phyloP scores from a whole-genome alignment of 2,113 vertebrate species.

The Sander lucioperca region DNA sequence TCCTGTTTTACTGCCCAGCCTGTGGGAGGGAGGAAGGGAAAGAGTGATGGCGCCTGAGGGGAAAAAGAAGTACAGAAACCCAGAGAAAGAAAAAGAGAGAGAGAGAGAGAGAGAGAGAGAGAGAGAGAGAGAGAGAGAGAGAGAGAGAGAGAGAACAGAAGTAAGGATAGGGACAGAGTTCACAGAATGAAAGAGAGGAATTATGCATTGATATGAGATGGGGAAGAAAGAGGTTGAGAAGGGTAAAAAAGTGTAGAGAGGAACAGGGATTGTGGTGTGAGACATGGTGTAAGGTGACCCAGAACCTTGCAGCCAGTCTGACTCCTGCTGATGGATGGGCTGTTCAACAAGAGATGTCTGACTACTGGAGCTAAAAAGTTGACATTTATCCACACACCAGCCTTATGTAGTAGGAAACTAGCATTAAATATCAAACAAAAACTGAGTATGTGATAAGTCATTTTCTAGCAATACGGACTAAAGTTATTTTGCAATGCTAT shows the following conservation, averaged over 20 bases:
- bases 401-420: background rate
- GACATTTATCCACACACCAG: constrained; percentile 38
- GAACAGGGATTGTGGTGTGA: constrained; percentile 24
- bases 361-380: constrained; percentile 13
- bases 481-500: constrained; percentile 13
- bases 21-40: constrained; percentile 58
- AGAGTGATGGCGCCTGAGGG: constrained; percentile 56
- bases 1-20: constrained; percentile 73
- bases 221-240: constrained; percentile 16
- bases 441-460: background rate
- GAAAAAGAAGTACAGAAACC: constrained; percentile 39
- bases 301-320: constrained; percentile 61
- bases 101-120: constrained; percentile 30
- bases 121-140: constrained; percentile 18
- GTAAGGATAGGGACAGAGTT: constrained; percentile 9
- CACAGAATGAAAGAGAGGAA: constrained; percentile 33
- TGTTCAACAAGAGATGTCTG: constrained; percentile 48
- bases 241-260: constrained; percentile 21
- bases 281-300: constrained; percentile 68
- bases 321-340: constrained; percentile 68
- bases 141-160: constrained; percentile 19
- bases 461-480: background rate
- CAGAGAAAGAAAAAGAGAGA: constrained; percentile 25
- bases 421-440: background rate
- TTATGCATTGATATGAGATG: constrained; percentile 18